Evolutionary conservation across 2,888 invertebrate genomes (phyloP), one percentile per base, ranked within the genome.

Genomic region (Lampropteryx suffumata): DNA sequence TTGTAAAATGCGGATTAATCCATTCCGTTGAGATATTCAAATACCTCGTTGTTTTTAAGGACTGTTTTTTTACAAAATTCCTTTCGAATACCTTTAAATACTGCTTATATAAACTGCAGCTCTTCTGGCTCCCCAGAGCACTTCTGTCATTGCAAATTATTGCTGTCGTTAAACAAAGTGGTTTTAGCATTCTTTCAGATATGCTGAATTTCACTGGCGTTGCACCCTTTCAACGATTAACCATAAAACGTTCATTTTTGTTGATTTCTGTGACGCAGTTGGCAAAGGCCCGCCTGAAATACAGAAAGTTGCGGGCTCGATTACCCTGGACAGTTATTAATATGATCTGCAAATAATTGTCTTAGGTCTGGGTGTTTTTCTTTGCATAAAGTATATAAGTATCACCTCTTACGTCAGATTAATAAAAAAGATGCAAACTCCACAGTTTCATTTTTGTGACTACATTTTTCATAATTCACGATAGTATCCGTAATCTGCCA

Each of bases 391-490:
- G n/a, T n/a, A n/a, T n/a, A n/a, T n/a, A n/a, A n/a, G n/a, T n/a
- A n/a, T n/a, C n/a, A n/a, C n/a, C n/a, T n/a, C n/a, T n/a, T n/a
- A n/a, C n/a, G n/a, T n/a, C n/a, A n/a, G n/a, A n/a, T n/a, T n/a
- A 17, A 17, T 17, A 17, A 17, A 4, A 17, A 17, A 17, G 17
- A 4, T 17, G 17, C 4, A 17, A 17, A n/a, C n/a, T n/a, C n/a
- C n/a, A n/a, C n/a, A n/a, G n/a, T n/a, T n/a, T n/a, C n/a, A n/a
- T n/a, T n/a, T n/a, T n/a, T n/a, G n/a, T n/a, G n/a, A n/a, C n/a
- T n/a, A n/a, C n/a, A n/a, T n/a, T n/a, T 1, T 53, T 55, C 48
- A 51, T 60, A 53, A 57, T 60, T 49, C 49, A 57, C 56, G 45
- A 50, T 46, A 37, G 27, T 17, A 41, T n/a, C n/a, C n/a, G 48